phyloP scores from a whole-genome alignment of 2,113 vertebrate species.

The Toxotes jaculatrix region DNA sequence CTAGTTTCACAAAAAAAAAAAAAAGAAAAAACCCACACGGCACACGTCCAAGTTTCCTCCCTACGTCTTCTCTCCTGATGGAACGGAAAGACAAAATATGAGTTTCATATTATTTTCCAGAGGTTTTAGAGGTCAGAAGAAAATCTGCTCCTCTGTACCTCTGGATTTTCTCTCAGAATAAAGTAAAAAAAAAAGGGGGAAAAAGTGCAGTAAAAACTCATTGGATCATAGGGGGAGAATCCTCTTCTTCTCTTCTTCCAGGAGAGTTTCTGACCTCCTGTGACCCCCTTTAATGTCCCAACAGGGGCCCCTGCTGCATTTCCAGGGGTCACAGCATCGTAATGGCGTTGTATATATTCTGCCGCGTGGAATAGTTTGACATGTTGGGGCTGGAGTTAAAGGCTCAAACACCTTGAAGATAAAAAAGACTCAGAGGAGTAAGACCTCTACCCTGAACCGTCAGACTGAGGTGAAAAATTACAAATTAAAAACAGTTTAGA shows the following conservation, averaged over 20 bases:
- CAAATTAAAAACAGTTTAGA: slow-evolving; percentile 3
- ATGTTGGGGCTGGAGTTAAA: slow-evolving; percentile 3
- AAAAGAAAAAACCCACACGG: slow-evolving; percentile 10
- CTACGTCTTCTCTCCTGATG: slow-evolving; percentile 61
- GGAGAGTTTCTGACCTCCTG: slow-evolving; percentile 37
- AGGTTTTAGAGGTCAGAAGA: slow-evolving; percentile 43
- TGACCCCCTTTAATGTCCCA: slow-evolving; percentile 18
- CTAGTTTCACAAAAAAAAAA: slow-evolving; percentile 29
- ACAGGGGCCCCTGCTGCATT: neutral
- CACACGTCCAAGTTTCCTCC: slow-evolving; percentile 75
- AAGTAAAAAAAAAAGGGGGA: slow-evolving; percentile 12
- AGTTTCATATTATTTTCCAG: slow-evolving; percentile 70
- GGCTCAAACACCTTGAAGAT: slow-evolving; percentile 6
- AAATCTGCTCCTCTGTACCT: slow-evolving; percentile 32
- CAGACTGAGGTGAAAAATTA: neutral
- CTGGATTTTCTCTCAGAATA: slow-evolving; percentile 51
- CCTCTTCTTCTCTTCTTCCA: slow-evolving; percentile 22
- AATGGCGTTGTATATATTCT: slow-evolving; percentile 25
- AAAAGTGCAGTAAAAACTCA: neutral
- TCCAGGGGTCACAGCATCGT: neutral
- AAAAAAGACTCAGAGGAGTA: neutral
- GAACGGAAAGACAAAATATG: slow-evolving; percentile 75
- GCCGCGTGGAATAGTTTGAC: slow-evolving; percentile 23
- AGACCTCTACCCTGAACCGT: slow-evolving; percentile 3
- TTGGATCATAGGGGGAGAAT: slow-evolving; percentile 3